Conservation (phyloP, 1,140 invertebrate genomes). For the Zaprionus nigranus region DNA sequence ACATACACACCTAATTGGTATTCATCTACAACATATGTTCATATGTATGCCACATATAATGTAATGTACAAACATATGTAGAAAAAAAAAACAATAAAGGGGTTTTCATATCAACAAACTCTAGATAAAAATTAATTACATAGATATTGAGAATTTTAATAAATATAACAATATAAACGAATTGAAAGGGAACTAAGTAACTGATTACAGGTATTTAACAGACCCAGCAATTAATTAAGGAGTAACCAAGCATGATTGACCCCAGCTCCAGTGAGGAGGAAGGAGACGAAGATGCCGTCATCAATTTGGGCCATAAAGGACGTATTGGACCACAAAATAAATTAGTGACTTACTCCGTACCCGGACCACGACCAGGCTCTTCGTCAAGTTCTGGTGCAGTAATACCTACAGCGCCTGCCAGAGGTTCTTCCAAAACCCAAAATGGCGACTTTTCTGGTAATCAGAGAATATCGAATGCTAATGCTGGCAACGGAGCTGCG, state of each 20-base stretch:
- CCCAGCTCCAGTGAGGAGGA: constrained; percentile 95
- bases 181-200: no score
- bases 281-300: constrained; percentile 92
- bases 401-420: constrained; percentile 21
- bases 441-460: constrained; percentile 57
- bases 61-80: no score
- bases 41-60: no score
- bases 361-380: neutral
- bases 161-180: neutral
- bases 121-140: neutral
- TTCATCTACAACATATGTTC: neutral
- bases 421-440: constrained; percentile 39
- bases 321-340: constrained; percentile 47
- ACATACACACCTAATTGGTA: neutral
- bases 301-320: constrained; percentile 56
- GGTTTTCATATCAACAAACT: no score
- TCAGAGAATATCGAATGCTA: constrained; percentile 29
- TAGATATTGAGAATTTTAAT: neutral
- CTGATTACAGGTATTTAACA: neutral
- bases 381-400: constrained; percentile 2
- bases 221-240: neutral
- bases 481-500: neutral
- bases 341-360: constrained; percentile 1
- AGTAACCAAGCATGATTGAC: constrained; percentile 89
- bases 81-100: no score